phyloP scores from a whole-genome alignment of 2,888 invertebrate genomes.

The Resseliella maxima region DNA sequence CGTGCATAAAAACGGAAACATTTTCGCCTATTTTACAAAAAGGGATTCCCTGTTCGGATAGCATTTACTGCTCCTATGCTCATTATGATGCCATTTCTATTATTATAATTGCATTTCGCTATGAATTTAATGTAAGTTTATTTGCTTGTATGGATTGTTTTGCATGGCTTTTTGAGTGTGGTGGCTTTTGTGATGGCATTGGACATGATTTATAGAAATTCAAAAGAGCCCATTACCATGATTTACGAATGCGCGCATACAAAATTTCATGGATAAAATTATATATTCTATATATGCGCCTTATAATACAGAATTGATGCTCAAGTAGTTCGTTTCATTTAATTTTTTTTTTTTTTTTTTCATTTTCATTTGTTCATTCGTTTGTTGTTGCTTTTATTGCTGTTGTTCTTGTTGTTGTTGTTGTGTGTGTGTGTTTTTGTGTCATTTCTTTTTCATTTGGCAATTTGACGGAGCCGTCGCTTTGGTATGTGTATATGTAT shows the following conservation, averaged over 20 bases:
- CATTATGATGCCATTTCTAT: constrained; percentile 23
- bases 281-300: neutral
- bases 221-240: constrained; percentile 53
- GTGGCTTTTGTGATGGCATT: constrained; percentile 49
- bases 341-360: neutral
- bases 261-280: constrained; percentile 45
- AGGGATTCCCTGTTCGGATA: neutral
- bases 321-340: neutral
- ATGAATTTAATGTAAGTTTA: constrained; percentile 8
- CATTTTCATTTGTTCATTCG: too few relatives aligned
- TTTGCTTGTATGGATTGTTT: neutral
- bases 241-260: constrained; percentile 50
- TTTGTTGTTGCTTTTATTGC: neutral
- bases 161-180: neutral
- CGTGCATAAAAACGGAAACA: neutral
- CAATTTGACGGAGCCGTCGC: neutral
- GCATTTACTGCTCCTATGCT: neutral
- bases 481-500: neutral
- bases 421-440: too few relatives aligned
- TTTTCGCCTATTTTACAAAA: constrained; percentile 29
- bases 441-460: neutral
- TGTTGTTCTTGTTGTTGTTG: neutral
- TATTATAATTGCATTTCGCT: constrained; percentile 27
- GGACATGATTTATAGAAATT: constrained; percentile 54
- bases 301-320: neutral